Percentiles rank a stretch among this genome's conserved stretches.
phyloP scores from a whole-genome alignment of 2,888 invertebrate genomes.

The Drosophila subsilvestris region DNA sequence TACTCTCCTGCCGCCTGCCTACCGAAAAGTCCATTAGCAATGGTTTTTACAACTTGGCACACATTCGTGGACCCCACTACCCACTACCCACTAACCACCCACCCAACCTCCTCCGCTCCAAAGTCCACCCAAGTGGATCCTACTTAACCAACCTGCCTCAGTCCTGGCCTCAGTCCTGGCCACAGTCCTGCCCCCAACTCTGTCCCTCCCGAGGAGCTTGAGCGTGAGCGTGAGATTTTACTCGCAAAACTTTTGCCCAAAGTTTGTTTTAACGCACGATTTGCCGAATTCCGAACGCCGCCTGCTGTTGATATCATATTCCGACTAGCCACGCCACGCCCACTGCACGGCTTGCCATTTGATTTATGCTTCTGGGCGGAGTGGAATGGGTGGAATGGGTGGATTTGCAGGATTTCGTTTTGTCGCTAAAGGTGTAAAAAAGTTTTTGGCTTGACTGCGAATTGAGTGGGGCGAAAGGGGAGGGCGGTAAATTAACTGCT shows the following conservation, averaged over 20 bases:
- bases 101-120: background rate
- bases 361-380: slow-evolving; percentile 64
- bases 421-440: slow-evolving; percentile 68
- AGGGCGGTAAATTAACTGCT: slow-evolving; percentile 27
- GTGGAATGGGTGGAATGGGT: slow-evolving; percentile 24
- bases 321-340: slow-evolving; percentile 62
- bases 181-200: background rate
- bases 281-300: slow-evolving; percentile 67
- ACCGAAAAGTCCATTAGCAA: slow-evolving; percentile 76
- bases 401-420: slow-evolving; percentile 35
- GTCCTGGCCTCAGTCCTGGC: background rate
- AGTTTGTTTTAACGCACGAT: slow-evolving; percentile 79
- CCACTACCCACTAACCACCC: background rate
- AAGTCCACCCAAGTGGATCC: slow-evolving; percentile 28
- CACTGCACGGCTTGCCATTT: slow-evolving; percentile 52
- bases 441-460: slow-evolving; percentile 38
- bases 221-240: slow-evolving; percentile 76
- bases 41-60: slow-evolving; percentile 78
- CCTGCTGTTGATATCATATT: slow-evolving; percentile 79
- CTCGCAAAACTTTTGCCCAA: slow-evolving; percentile 70
- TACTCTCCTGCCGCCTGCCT: slow-evolving; percentile 43
- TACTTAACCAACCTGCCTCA: slow-evolving; percentile 14
- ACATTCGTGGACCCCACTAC: slow-evolving; percentile 56
- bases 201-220: slow-evolving; percentile 20
- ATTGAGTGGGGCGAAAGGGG: slow-evolving; percentile 31